These are phyloP conservation scores for Beaufortia kweichowensis DNA, from an alignment of 2,113 vertebrate genomes.

Conservation along the genomic window DNA sequence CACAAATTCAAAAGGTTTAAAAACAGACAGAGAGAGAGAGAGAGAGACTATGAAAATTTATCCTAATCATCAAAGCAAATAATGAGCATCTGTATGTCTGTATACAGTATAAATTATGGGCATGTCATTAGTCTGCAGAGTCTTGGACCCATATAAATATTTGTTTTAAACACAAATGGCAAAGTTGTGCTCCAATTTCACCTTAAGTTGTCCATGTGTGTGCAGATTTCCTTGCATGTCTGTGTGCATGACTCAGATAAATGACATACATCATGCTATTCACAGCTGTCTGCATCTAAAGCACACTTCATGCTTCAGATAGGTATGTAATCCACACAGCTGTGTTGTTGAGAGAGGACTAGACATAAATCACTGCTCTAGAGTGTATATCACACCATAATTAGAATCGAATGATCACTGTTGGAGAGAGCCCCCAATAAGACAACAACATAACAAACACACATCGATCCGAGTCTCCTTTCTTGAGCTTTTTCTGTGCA, in stretches of 20 bases:
- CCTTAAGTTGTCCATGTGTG: background rate
- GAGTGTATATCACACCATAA: constrained; percentile 10
- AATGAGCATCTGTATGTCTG: background rate
- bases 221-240: background rate
- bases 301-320: background rate
- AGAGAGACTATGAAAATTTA: background rate
- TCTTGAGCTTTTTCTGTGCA: background rate
- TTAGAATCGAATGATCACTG: background rate
- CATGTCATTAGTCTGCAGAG: background rate
- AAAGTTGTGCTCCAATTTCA: too few relatives aligned
- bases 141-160: background rate
- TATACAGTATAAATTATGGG: background rate
- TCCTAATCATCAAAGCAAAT: background rate
- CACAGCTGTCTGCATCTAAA: constrained; percentile 4
- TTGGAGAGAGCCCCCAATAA: background rate
- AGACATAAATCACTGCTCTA: constrained; percentile 21
- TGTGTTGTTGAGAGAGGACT: background rate
- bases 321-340: constrained; percentile 3
- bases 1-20: constrained; percentile 2
- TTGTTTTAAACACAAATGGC: background rate
- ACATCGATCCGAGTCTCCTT: background rate
- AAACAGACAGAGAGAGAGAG: too few relatives aligned
- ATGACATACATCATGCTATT: background rate
- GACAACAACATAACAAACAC: background rate
- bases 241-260: background rate